Conservation (phyloP, 2,113 vertebrate species). For the Urocynchramus pylzowi region DNA sequence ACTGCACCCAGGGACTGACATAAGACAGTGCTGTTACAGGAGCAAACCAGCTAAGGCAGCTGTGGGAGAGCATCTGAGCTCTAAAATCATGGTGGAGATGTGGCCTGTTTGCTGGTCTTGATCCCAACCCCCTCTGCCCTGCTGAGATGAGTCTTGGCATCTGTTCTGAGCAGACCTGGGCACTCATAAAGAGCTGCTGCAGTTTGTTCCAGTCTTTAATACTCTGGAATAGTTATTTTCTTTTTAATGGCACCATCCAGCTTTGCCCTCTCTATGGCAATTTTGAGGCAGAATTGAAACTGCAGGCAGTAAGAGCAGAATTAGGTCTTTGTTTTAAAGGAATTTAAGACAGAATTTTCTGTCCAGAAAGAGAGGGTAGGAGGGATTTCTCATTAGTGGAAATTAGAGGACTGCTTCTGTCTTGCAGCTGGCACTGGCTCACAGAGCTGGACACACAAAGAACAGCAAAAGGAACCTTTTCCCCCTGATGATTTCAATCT, state of each 20-base stretch:
- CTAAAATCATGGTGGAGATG: background rate
- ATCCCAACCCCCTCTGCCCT: background rate
- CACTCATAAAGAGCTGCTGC: background rate
- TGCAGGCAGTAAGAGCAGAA: background rate
- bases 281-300: background rate
- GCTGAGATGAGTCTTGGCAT: background rate
- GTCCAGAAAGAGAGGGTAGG: background rate
- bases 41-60: background rate
- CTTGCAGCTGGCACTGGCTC: background rate
- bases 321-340: conserved; percentile 22
- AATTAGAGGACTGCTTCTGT: background rate
- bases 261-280: background rate
- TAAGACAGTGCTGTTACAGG: background rate
- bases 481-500: background rate
- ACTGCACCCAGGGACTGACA: background rate
- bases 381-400: conserved; percentile 10
- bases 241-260: background rate
- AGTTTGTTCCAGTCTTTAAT: background rate
- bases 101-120: background rate
- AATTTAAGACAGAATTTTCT: conserved; percentile 17
- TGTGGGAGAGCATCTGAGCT: background rate
- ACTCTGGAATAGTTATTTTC: background rate
- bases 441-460: background rate
- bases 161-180: background rate
- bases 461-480: background rate